Evolutionary conservation across 2,888 invertebrate genomes (phyloP), one percentile per base, ranked within the genome.

Genomic region (Zhuqinia jingwanae): DNA sequence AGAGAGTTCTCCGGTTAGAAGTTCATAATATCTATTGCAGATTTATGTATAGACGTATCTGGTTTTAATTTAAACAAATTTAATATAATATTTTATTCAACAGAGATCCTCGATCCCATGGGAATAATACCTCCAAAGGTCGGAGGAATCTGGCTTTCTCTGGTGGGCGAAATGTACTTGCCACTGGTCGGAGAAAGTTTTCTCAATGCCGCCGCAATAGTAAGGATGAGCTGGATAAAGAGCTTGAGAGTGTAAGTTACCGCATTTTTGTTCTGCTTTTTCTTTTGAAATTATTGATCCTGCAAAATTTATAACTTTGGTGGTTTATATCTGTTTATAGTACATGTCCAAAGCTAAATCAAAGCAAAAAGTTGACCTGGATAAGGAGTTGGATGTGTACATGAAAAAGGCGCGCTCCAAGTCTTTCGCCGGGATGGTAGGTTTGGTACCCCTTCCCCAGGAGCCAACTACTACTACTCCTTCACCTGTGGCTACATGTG

Each of bases 291-390:
- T n/a, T n/a, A n/a, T n/a, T n/a, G n/a, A n/a, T n/a, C n/a, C n/a
- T n/a, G n/a, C n/a, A n/a, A n/a, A n/a, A n/a, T n/a, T n/a, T n/a
- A n/a, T n/a, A n/a, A n/a, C n/a, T n/a, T n/a, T n/a, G n/a, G n/a
- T n/a, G n/a, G n/a, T n/a, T n/a, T n/a, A n/a, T n/a, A n/a, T n/a
- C n/a, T n/a, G n/a, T 58, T 86, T 83, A 11, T 30, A 90, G 90
- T 90, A 90, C 47, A 90, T 90, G 90, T 77, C 89, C 20, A 77
- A 88, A 76, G 82, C 88, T 0, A 88, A 88, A 53, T 27, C 86
- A 0, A 79, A 76, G 20, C 15, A 22, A 13, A 88, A 68, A 65
- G 63, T 73, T 5, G 82, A 89, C 25, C 85, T 90, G 87, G 90
- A 90, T 73, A 85, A 80, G 30, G 88, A 90, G 45, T 22, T 90